Percentiles rank a stretch among this genome's conserved stretches.
phyloP scores from a whole-genome alignment of 2,888 invertebrate genomes.

The Clunio marinus region DNA sequence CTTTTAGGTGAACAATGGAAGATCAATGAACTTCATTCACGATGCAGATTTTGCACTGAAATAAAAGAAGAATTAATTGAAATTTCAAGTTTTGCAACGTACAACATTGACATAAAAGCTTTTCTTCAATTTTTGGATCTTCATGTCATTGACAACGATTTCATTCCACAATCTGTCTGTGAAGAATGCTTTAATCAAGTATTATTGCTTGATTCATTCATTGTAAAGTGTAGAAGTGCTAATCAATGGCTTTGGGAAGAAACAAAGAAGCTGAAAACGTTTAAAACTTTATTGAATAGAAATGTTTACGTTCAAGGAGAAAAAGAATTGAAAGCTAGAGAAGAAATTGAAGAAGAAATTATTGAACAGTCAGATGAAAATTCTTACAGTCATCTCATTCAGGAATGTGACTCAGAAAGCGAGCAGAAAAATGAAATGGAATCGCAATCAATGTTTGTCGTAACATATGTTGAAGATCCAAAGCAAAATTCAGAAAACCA shows the following conservation, averaged over 20 bases:
- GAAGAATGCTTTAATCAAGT: slow-evolving; percentile 10
- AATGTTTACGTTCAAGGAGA: not conserved
- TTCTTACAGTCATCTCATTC: not conserved
- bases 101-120: not conserved
- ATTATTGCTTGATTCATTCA: not conserved
- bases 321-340: not conserved
- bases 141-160: not conserved
- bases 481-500: not conserved
- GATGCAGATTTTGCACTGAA: not conserved
- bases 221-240: not conserved
- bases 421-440: not conserved
- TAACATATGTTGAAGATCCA: not conserved
- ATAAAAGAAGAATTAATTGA: not conserved
- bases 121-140: not conserved
- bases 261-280: not conserved
- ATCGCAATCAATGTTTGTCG: not conserved
- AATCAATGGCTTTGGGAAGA: not conserved
- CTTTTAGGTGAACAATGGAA: not conserved
- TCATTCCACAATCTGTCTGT: not conserved
- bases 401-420: not conserved
- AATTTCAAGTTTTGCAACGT: not conserved
- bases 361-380: not conserved
- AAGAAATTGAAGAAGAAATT: not conserved
- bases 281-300: too few relatives aligned
- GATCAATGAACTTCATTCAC: not conserved